Conservation (phyloP, 2,888 invertebrate species). For the Papilio demoleus region DNA sequence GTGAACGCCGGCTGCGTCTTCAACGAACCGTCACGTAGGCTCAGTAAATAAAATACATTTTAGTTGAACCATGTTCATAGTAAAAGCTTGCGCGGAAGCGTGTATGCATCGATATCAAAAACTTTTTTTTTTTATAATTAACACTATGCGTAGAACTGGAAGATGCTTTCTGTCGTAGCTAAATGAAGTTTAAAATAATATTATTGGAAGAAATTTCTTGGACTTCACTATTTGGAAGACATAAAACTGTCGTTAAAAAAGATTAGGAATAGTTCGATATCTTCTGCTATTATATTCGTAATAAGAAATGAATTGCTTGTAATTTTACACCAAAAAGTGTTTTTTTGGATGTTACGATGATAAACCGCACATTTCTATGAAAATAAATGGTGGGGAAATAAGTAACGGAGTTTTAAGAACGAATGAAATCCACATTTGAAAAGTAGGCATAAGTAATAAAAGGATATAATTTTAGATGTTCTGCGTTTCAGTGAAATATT, state of each 20-base stretch:
- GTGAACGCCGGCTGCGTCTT: constrained; percentile 62
- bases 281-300: no score
- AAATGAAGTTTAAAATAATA: not conserved
- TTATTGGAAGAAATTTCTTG: no score
- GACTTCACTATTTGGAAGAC: no score
- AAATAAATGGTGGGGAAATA: not conserved
- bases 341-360: constrained; percentile 3
- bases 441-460: constrained; percentile 30
- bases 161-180: not conserved
- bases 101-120: constrained; percentile 31
- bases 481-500: constrained; percentile 59
- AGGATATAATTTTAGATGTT: constrained; percentile 56
- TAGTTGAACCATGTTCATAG: constrained; percentile 52
- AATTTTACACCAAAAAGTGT: not conserved
- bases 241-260: no score
- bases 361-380: constrained; percentile 3
- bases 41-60: constrained; percentile 71
- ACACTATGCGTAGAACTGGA: not conserved
- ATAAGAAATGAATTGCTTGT: not conserved
- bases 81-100: constrained; percentile 3
- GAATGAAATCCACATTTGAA: constrained; percentile 29
- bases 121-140: not conserved
- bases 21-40: constrained; percentile 66
- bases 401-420: constrained; percentile 6
- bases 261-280: no score